phyloP scores from a whole-genome alignment of 2,113 vertebrate species.

The Raja brachyura region DNA sequence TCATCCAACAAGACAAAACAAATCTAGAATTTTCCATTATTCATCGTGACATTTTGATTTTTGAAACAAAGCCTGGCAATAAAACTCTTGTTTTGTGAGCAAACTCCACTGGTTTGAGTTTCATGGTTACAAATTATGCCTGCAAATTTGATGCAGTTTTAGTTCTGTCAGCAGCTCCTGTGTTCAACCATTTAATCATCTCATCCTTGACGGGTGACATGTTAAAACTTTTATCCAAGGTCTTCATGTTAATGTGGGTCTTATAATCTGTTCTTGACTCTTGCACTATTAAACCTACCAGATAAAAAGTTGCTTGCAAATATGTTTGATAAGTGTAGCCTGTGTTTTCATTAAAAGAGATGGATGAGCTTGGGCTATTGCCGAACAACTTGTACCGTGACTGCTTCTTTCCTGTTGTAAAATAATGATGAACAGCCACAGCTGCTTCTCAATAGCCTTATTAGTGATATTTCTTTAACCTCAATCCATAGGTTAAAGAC shows the following conservation, averaged over 20 bases:
- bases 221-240: not conserved
- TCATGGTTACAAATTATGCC: not conserved
- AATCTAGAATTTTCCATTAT: not conserved
- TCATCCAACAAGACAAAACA: not conserved
- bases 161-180: not conserved
- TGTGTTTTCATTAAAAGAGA: not conserved
- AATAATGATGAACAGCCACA: not conserved
- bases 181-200: not conserved
- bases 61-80: not conserved
- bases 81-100: not conserved
- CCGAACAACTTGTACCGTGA: not conserved
- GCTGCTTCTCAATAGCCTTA: not conserved
- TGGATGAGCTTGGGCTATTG: not conserved
- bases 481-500: not conserved
- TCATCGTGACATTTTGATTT: not conserved
- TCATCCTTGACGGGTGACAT: not conserved
- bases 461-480: conserved; percentile 22
- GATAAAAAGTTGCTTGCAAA: not conserved
- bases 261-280: not conserved
- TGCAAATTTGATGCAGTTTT: not conserved
- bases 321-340: not conserved
- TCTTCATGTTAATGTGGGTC: not conserved
- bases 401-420: not conserved
- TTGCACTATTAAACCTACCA: not conserved
- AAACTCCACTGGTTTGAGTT: not conserved